phyloP scores from a whole-genome alignment of 2,797 vertebrate genomes.

The Myioborus melanocephalus region DNA sequence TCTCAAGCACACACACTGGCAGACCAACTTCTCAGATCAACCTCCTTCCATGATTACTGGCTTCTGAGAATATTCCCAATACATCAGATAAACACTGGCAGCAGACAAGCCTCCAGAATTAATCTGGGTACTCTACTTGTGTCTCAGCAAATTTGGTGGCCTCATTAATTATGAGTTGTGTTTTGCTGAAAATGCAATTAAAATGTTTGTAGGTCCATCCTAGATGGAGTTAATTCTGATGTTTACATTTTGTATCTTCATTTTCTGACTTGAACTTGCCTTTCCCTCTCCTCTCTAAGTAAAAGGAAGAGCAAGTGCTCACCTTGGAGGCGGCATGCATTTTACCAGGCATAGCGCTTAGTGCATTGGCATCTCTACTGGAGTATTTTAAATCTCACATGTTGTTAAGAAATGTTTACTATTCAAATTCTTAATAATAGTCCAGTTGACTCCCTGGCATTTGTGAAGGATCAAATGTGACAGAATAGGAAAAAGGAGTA shows the following conservation, averaged over 20 bases:
- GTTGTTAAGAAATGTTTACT: background rate
- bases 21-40: background rate
- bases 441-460: rapidly evolving
- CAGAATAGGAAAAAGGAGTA: background rate
- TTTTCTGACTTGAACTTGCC: background rate
- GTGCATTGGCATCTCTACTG: background rate
- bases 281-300: background rate
- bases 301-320: background rate
- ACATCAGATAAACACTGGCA: background rate
- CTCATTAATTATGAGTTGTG: background rate
- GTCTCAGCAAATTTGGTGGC: background rate
- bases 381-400: background rate
- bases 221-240: background rate
- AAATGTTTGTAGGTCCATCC: background rate
- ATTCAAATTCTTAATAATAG: background rate
- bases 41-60: background rate
- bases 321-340: rapidly evolving
- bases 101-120: background rate
- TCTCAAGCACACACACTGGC: rapidly evolving
- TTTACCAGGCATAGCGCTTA: background rate
- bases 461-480: background rate
- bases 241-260: background rate
- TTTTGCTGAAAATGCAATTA: background rate
- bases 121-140: background rate
- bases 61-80: background rate